Conservation (phyloP, 2,113 vertebrate genomes). For the Nannospalax galili region DNA sequence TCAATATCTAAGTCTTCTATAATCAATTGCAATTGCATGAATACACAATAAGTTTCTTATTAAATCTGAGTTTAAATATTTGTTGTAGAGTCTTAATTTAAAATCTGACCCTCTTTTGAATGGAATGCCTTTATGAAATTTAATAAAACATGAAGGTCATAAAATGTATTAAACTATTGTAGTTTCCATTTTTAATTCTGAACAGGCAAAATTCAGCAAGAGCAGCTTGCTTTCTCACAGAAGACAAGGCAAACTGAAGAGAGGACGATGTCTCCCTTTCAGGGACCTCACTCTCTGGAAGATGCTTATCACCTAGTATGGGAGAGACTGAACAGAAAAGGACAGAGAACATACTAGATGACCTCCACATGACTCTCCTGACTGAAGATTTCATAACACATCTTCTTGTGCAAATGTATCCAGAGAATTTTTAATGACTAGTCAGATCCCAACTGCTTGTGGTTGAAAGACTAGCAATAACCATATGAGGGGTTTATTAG, state of each 20-base stretch:
- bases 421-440: constrained; percentile 62
- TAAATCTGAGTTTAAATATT: constrained; percentile 83
- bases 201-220: constrained; percentile 67
- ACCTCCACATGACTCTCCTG: constrained; percentile 38
- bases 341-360: background rate
- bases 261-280: constrained; percentile 10
- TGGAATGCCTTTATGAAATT: constrained; percentile 80
- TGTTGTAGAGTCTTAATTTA: constrained; percentile 81
- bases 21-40: constrained; percentile 78
- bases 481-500: constrained; percentile 60
- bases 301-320: background rate
- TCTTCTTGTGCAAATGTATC: constrained; percentile 46
- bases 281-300: constrained; percentile 2
- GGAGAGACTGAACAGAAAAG: background rate
- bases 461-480: constrained; percentile 66
- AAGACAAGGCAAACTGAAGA: constrained; percentile 42
- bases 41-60: constrained; percentile 81
- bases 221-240: constrained; percentile 57
- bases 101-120: constrained; percentile 80
- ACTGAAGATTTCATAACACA: background rate
- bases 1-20: constrained; percentile 77
- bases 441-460: constrained; percentile 63
- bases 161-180: constrained; percentile 79
- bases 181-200: constrained; percentile 80
- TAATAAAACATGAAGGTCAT: constrained; percentile 84